Evolutionary conservation across 2,888 invertebrate species (phyloP), one percentile per base, ranked within the genome.

Genomic region (Drosophila meridionalis): DNA sequence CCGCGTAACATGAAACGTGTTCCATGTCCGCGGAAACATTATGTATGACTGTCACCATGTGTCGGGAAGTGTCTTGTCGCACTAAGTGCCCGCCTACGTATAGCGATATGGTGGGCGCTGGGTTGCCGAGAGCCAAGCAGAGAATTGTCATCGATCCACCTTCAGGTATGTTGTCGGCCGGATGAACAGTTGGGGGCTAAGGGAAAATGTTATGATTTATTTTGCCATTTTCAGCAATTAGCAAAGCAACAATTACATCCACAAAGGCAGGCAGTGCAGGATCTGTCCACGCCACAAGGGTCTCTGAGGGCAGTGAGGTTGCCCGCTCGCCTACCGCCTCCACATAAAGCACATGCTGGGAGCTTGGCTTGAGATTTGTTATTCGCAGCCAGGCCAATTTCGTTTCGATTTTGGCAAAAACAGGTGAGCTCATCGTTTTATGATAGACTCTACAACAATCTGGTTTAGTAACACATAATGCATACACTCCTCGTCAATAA

Each of bases 261-360:
- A 97, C 97, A 93, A 96, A 97, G 0, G 97, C 97, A 0, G 97
- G 97, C 88, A 97, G 95, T 0, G 97, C 97, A 0, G 97, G 97
- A 92, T 97, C 97, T 7, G 97, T 97, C 97, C 97, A 97, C 0
- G 96, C 97, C 67, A 97, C 94, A 34, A 97, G 92, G 0, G 97
- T 97, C 93, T 97, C 97, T 0, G 97, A 97, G 0, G 97, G 95
- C 83, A 96, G 93, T 11, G 97, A 97, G 74, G 95, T 95, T 0
- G 97, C 97, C 76, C 94, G 94, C 2, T 95, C 95, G 0, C 94
- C 93, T 57, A 96, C 95, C 0, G 97, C 97, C 73, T 94, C 95
- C 52, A 97, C 96, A 93, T 96, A 97, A 60, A 96, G 94, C 57
- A 97, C 96, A 92, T 97, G 97, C 93, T 97, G 96, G 0, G 97